These are phyloP conservation scores for Paracanthobrama guichenoti DNA, from an alignment of 2,113 vertebrate species.

Conservation along the genomic window DNA sequence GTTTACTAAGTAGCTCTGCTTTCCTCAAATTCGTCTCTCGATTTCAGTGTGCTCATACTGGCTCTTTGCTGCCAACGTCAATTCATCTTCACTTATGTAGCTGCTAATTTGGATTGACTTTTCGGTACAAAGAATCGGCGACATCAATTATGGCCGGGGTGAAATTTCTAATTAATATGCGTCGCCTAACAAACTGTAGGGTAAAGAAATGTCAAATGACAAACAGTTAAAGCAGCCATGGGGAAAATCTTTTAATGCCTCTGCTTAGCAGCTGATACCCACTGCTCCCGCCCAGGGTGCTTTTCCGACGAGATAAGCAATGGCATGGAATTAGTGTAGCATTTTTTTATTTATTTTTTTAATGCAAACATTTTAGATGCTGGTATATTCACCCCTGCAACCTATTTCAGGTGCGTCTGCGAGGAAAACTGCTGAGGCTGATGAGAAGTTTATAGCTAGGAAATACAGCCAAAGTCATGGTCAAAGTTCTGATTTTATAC, in stretches of 20 bases:
- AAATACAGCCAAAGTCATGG: background rate
- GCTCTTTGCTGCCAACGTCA: constrained; percentile 3
- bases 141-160: constrained; percentile 67
- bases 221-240: constrained; percentile 15
- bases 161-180: constrained; percentile 68
- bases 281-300: background rate
- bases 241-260: constrained; percentile 40
- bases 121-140: constrained; percentile 72
- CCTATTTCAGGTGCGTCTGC: background rate
- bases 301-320: constrained; percentile 5
- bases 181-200: constrained; percentile 65
- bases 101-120: constrained; percentile 73
- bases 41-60: constrained; percentile 7
- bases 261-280: constrained; percentile 13
- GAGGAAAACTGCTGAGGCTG: background rate
- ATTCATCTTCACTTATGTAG: constrained; percentile 53
- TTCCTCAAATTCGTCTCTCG: constrained; percentile 47
- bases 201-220: constrained; percentile 23
- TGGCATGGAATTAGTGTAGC: background rate
- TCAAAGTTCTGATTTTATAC: constrained; percentile 4
- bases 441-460: background rate
- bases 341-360: background rate
- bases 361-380: background rate
- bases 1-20: constrained; percentile 27
- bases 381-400: background rate